A percentile compares a stretch with the other conserved stretches of the same genome.
Conservation (phyloP, 1,140 invertebrate genomes). For the Listronotus bonariensis region DNA sequence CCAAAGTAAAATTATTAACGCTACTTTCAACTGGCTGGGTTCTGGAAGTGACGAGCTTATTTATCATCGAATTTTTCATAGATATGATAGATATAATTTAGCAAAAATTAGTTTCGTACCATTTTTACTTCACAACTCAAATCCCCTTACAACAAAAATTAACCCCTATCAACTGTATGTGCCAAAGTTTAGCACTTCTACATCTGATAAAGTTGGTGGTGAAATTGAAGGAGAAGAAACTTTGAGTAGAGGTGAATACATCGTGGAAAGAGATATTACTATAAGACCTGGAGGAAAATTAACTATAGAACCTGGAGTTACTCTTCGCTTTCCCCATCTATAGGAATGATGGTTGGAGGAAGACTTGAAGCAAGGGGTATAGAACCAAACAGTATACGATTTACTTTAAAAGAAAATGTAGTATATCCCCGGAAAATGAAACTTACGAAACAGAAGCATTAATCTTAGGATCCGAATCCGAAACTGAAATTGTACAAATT, state of each 20-base stretch:
- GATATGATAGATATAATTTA: slow-evolving; percentile 90
- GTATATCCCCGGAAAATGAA: slow-evolving; percentile 66
- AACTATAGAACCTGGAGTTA: slow-evolving; percentile 84
- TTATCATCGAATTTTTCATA: slow-evolving; percentile 82
- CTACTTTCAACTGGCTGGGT: slow-evolving; percentile 93
- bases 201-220: slow-evolving; percentile 76
- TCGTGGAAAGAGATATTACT: slow-evolving; percentile 88
- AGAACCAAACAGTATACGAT: slow-evolving; percentile 74
- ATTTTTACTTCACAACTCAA: slow-evolving; percentile 81
- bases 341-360: slow-evolving; percentile 96
- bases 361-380: slow-evolving; percentile 81
- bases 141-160: slow-evolving; percentile 78
- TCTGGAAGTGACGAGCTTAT: slow-evolving; percentile 76
- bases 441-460: slow-evolving; percentile 63
- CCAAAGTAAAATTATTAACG: slow-evolving; percentile 92
- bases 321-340: slow-evolving; percentile 84
- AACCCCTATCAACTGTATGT: slow-evolving; percentile 74
- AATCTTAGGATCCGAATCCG: slow-evolving; percentile 47
- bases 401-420: slow-evolving; percentile 77
- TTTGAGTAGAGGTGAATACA: slow-evolving; percentile 78
- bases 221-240: slow-evolving; percentile 87
- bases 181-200: slow-evolving; percentile 72
- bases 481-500: slow-evolving; percentile 60
- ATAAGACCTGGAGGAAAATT: slow-evolving; percentile 86
- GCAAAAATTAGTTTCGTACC: slow-evolving; percentile 86